Conservation (phyloP, 2,888 invertebrate species). For the Anodontia alba region DNA sequence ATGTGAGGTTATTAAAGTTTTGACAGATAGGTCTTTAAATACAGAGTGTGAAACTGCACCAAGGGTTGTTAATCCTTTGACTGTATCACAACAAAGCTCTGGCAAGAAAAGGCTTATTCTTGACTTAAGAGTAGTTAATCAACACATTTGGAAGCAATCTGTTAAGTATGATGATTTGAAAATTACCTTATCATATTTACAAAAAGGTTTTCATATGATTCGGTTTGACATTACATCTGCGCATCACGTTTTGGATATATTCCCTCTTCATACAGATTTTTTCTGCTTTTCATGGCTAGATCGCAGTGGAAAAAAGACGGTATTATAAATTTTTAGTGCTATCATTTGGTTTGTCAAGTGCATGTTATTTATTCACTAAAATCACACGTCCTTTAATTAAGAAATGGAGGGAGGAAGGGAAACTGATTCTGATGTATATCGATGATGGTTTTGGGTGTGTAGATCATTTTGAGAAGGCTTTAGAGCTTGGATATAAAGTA, state of each 20-base stretch:
- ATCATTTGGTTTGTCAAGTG: slow-evolving; percentile 27
- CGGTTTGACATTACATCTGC: slow-evolving; percentile 20
- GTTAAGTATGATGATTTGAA: neutral
- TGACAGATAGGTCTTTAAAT: neutral
- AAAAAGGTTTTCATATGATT: neutral
- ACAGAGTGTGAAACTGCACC: neutral
- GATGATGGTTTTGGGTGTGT: neutral
- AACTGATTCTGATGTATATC: too few relatives aligned
- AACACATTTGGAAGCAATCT: slow-evolving; percentile 10
- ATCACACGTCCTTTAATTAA: too few relatives aligned
- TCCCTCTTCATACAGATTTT: neutral
- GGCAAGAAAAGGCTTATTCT: too few relatives aligned
- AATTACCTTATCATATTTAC: slow-evolving; percentile 1
- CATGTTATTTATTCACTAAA: too few relatives aligned
- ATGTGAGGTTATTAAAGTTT: too few relatives aligned
- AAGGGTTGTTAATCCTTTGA: neutral
- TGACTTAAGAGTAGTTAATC: neutral
- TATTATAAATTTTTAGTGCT: slow-evolving; percentile 44
- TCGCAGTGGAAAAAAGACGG: neutral
- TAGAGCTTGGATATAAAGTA: neutral
- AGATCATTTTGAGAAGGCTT: neutral
- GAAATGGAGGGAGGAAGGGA: too few relatives aligned
- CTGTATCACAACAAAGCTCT: too few relatives aligned
- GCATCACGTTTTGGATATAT: slow-evolving; percentile 17
- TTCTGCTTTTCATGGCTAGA: neutral